Conservation (phyloP, 37 sponge, comb jelly and placozoan species). For the Spongilla lacustris region DNA sequence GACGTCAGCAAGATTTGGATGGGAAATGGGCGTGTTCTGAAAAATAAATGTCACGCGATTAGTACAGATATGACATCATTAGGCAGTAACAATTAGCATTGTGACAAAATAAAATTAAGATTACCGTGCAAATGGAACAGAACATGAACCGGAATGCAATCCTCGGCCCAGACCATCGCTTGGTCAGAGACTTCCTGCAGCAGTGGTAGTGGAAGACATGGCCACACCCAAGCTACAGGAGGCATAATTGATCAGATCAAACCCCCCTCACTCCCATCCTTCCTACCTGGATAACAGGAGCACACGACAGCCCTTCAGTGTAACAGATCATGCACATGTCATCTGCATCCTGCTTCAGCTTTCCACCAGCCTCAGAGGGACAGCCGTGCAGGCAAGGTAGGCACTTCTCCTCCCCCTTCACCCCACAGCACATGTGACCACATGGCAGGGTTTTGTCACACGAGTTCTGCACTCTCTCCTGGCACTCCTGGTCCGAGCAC, state of each 20-base stretch:
- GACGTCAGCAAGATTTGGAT: conserved; percentile 74
- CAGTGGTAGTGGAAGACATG: conserved; percentile 97
- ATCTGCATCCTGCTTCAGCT: conserved; percentile 94
- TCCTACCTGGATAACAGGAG: conserved; percentile 81
- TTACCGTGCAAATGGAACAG: conserved; percentile 94
- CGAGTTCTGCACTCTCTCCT: conserved; percentile 71
- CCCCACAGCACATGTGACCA: conserved; percentile 91
- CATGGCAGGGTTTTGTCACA: conserved; percentile 91
- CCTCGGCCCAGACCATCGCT: conserved; percentile 93
- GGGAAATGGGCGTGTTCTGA: conserved; percentile 81
- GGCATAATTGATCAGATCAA: background rate
- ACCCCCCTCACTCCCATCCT: background rate
- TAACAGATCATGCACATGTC: conserved; percentile 99
- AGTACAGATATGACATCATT: no score
- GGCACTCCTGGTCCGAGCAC: conserved; percentile 84
- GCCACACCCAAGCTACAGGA: conserved; percentile 88
- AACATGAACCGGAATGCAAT: conserved; percentile 96
- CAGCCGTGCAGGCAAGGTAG: conserved; percentile 96
- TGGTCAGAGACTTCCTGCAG: conserved; percentile 74
- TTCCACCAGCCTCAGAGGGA: conserved; percentile 21
- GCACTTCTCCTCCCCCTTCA: conserved; percentile 84
- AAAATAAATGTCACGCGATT: no score
- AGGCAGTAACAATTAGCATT: background rate
- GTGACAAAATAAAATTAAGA: background rate
- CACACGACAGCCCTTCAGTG: conserved; percentile 88